phyloP scores from a whole-genome alignment of 2,113 vertebrate genomes.

The Charadrius vociferus region DNA sequence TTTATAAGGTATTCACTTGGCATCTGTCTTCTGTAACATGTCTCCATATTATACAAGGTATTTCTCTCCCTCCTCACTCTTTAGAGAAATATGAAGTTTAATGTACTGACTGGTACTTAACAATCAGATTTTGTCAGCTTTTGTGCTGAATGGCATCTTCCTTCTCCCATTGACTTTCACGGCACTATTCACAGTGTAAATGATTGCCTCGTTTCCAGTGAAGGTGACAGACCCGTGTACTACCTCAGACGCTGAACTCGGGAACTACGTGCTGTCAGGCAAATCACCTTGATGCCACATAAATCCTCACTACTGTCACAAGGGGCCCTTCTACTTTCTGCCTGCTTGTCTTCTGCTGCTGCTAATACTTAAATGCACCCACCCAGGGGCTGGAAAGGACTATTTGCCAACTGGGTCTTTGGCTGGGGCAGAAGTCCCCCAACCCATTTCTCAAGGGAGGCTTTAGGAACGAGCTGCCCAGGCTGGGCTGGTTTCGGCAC shows the following conservation, averaged over 20 bases:
- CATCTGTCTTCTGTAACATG: constrained; percentile 19
- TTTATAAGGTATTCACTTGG: not conserved
- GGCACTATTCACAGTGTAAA: not conserved
- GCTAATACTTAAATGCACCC: accelerated
- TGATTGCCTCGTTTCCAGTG: not conserved
- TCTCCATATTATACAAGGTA: not conserved
- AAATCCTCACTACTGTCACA: not conserved
- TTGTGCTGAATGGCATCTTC: constrained; percentile 15
- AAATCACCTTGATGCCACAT: not conserved
- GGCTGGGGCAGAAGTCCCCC: not conserved
- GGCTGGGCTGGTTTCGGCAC: not conserved
- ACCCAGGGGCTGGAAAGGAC: not conserved
- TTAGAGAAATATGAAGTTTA: constrained; percentile 8
- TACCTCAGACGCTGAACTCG: not conserved
- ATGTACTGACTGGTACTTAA: constrained; percentile 24
- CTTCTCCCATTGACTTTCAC: not conserved
- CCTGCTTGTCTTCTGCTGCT: not conserved
- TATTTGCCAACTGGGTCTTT: accelerated
- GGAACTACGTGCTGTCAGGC: not conserved
- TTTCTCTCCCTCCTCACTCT: constrained; percentile 13
- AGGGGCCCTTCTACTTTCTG: not conserved
- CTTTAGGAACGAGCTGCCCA: not conserved
- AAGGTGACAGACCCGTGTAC: not conserved
- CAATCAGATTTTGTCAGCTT: constrained; percentile 54
- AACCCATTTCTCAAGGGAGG: not conserved